These are phyloP conservation scores for Physella acuta DNA, from an alignment of 1,140 invertebrate species.

Conservation along the genomic window DNA sequence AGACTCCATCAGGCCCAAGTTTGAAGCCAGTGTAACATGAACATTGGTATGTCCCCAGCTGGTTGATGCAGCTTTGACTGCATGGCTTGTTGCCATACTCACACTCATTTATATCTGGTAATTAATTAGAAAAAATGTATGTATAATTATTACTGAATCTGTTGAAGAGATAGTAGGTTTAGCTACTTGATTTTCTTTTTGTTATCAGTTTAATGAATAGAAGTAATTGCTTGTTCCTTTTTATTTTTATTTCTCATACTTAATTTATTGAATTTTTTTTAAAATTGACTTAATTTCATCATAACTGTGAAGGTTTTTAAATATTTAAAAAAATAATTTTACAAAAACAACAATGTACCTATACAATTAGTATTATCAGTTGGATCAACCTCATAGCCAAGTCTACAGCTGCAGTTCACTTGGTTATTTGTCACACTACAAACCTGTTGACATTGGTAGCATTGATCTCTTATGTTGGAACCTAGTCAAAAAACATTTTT, in stretches of 20 bases:
- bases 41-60: slow-evolving; percentile 13
- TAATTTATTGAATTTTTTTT: no score
- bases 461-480: neutral
- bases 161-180: no score
- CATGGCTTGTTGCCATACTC: neutral
- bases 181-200: no score
- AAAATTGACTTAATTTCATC: no score
- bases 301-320: no score
- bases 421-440: neutral
- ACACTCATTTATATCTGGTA: slow-evolving; percentile 18
- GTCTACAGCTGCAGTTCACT: neutral
- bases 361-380: neutral
- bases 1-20: neutral
- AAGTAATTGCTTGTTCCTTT: no score
- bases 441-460: slow-evolving; percentile 5
- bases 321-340: no score
- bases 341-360: no score
- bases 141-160: no score
- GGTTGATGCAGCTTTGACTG: slow-evolving; percentile 8
- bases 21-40: slow-evolving; percentile 17
- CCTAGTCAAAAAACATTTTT: neutral
- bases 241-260: no score
- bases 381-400: neutral
- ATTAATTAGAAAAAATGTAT: no score
- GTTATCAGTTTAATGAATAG: no score